phyloP scores from a whole-genome alignment of 2,888 invertebrate genomes.

The Callosobruchus maculatus region DNA sequence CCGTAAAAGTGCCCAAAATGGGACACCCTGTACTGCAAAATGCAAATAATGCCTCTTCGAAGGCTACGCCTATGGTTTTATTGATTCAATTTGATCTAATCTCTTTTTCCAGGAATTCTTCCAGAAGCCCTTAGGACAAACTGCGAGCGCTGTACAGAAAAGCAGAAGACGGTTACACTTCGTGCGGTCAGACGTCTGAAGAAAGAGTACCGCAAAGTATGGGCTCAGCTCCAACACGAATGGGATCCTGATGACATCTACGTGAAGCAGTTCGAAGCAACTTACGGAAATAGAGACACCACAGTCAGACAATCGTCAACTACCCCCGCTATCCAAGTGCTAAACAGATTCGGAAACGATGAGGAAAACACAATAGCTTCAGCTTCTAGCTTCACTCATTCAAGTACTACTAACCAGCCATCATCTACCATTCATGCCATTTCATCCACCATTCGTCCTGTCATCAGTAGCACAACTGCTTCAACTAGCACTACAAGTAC shows the following conservation, averaged over 20 bases:
- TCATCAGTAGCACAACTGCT: conserved; percentile 16
- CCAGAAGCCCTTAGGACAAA: conserved; percentile 68
- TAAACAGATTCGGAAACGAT: background rate
- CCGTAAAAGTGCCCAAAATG: no score
- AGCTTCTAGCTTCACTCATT: conserved; percentile 11
- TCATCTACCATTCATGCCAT: conserved; percentile 11
- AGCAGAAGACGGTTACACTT: conserved; percentile 62
- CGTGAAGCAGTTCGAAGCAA: conserved; percentile 49
- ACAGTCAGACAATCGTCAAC: conserved; percentile 4
- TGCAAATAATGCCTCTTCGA: no score
- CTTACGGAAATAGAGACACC: conserved; percentile 20
- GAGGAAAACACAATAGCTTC: conserved; percentile 3
- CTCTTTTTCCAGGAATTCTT: conserved; percentile 56
- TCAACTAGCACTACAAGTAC: conserved; percentile 12
- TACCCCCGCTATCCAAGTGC: conserved; percentile 15
- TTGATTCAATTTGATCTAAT: no score
- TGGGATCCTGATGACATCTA: conserved; percentile 71
- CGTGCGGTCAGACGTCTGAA: conserved; percentile 63
- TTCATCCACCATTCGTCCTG: conserved; percentile 13
- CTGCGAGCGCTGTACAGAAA: conserved; percentile 63
- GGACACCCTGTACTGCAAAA: no score
- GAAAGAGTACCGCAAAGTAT: conserved; percentile 63
- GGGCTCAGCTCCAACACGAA: conserved; percentile 59
- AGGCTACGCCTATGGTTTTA: no score
- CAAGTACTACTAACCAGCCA: conserved; percentile 11